Base-by-base conservation (phyloP, 2,797 vertebrate species). In the Potorous gilbertii region DNA sequence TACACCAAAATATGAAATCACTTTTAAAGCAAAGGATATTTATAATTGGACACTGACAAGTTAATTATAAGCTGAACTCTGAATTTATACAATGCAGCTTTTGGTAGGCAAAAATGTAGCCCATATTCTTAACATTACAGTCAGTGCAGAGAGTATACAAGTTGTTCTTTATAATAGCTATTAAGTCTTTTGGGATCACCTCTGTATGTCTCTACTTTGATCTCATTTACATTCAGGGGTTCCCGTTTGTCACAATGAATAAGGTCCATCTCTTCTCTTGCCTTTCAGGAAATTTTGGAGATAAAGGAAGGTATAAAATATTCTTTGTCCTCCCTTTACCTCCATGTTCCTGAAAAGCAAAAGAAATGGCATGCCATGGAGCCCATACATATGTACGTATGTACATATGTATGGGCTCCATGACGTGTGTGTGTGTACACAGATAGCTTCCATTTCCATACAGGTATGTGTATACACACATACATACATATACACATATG, bases 121-220 rank as follows among this genome's bases (percentile, higher is more conserved):
- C 6, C 31, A 18, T 6, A 0, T 87, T 27, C 40, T 46, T 87
- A 87, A 46, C 40, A 50, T 87, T 81, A 81, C 0, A 46, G 3
- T 46, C 21, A 81, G n/a, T 46, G 74, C 21, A 21, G 74, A 81
- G 74, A 46, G 8, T 46, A 81, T 81, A 46, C 74, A 81, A 46
- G 74, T 24, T 46, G 8, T 46, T 10, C 74, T 40, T 46, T 81
- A 46, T 27, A 27, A 46, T 81, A 81, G 40, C 74, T 81, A 46
- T 46, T 8, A 34, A 34, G 66, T 46, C n/a, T 81, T 81, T 81
- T 27, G 74, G 74, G 18, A 81, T 11, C 74, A 46, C n/a, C 66
- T 74, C 14, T 81, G 12, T 81, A 46, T 46, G 92, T 91, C 92
- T 56, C 52, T 91, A 93, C 94, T 94, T 34, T 94, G 92, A 93